Percentiles rank a stretch among this genome's conserved stretches.
These are phyloP conservation scores for Acronicta alni DNA, from an alignment of 2,888 invertebrate species.

Conservation along the genomic window DNA sequence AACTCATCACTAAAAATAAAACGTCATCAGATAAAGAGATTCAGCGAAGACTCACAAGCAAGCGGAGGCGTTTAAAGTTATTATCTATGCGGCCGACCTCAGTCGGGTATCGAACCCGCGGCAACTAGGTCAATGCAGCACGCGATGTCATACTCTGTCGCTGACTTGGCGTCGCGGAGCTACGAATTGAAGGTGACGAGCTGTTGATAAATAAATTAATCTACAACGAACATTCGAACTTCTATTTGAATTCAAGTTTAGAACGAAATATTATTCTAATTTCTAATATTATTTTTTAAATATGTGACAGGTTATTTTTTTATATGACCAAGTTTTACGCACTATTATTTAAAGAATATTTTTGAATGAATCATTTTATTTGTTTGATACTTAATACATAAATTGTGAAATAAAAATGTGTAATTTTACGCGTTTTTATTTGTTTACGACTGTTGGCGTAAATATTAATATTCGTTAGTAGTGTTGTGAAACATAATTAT, in stretches of 20 bases:
- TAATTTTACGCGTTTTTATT: slow-evolving; percentile 24
- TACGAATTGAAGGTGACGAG: slow-evolving; percentile 61
- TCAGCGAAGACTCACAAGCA: slow-evolving; percentile 71
- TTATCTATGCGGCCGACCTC: slow-evolving; percentile 82
- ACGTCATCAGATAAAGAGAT: slow-evolving; percentile 66
- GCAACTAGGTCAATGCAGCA: slow-evolving; percentile 85
- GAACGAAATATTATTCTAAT: slow-evolving; percentile 21
- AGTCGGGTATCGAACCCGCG: slow-evolving; percentile 83
- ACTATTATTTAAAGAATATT: no score
- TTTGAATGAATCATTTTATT: slow-evolving; percentile 7
- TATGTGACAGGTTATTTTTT: slow-evolving; percentile 17
- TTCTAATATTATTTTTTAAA: background rate
- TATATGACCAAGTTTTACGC: no score
- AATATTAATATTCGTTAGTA: slow-evolving; percentile 31
- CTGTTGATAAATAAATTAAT: slow-evolving; percentile 51
- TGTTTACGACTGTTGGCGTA: slow-evolving; percentile 26
- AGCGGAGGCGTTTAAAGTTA: slow-evolving; percentile 71
- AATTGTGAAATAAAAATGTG: slow-evolving; percentile 10
- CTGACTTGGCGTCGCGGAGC: slow-evolving; percentile 64
- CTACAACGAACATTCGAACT: slow-evolving; percentile 5
- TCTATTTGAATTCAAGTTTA: slow-evolving; percentile 1
- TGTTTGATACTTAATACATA: no score
- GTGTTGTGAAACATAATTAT: slow-evolving; percentile 32
- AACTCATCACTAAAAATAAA: slow-evolving; percentile 47
- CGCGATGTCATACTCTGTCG: slow-evolving; percentile 71